These are phyloP conservation scores for Himalopsyche japonica DNA, from an alignment of 2,888 invertebrate species.

Conservation along the genomic window DNA sequence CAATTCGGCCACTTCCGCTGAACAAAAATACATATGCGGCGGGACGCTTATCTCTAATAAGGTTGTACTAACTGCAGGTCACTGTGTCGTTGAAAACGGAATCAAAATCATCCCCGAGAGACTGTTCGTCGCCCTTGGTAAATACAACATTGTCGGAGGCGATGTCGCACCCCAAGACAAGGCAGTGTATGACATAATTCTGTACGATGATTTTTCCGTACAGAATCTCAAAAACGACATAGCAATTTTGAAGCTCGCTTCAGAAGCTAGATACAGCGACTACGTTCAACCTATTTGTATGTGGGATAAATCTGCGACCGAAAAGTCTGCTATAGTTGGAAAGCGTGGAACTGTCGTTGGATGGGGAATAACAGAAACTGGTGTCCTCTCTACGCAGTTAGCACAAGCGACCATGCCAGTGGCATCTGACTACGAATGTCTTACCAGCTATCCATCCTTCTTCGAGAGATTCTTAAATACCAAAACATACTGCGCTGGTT, in stretches of 20 bases:
- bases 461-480: conserved; percentile 25
- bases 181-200: neutral
- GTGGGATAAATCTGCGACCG: conserved; percentile 44
- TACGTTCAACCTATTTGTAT: conserved; percentile 45
- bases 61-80: conserved; percentile 46
- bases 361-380: conserved; percentile 49
- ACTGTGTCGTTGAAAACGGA: conserved; percentile 5
- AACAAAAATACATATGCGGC: conserved; percentile 48
- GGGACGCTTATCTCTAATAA: conserved; percentile 48
- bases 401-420: conserved; percentile 18
- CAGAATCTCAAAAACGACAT: conserved; percentile 42
- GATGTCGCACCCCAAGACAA: neutral
- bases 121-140: neutral
- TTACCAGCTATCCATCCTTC: conserved; percentile 23
- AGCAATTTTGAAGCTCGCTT: conserved; percentile 42
- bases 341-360: conserved; percentile 47
- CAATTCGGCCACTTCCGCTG: neutral
- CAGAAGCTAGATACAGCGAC: conserved; percentile 35
- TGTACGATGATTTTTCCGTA: conserved; percentile 34
- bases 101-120: neutral
- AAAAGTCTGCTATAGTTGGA: conserved; percentile 41
- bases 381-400: conserved; percentile 44
- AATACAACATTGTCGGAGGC: neutral
- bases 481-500: conserved; percentile 34
- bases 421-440: conserved; percentile 18